These are phyloP conservation scores for Philopedon plagiatum DNA, from an alignment of 2,888 invertebrate species.

Conservation along the genomic window DNA sequence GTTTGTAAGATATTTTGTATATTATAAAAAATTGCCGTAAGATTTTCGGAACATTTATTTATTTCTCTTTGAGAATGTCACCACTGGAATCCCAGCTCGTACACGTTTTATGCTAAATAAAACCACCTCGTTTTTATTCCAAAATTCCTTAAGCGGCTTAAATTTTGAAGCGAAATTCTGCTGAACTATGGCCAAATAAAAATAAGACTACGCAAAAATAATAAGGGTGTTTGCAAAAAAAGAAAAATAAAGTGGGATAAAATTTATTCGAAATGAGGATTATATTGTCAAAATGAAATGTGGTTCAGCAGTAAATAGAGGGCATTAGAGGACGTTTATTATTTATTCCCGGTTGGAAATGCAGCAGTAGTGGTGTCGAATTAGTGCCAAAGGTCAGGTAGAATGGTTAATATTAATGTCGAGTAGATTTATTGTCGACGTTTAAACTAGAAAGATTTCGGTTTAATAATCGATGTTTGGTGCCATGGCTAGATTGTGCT, in stretches of 20 bases:
- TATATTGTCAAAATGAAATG: constrained; percentile 26
- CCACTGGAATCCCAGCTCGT: not conserved
- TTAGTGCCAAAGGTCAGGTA: constrained; percentile 6
- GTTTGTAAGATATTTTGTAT: too few relatives aligned
- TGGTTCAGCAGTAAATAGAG: constrained; percentile 14
- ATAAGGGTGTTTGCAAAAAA: constrained; percentile 2
- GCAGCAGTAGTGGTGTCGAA: not conserved
- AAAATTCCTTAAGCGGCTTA: constrained; percentile 2
- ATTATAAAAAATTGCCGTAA: too few relatives aligned
- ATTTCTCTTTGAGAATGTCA: too few relatives aligned
- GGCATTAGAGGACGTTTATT: constrained; percentile 10
- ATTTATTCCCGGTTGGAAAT: constrained; percentile 11
- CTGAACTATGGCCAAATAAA: not conserved
- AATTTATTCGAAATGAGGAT: constrained; percentile 18
- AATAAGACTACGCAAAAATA: constrained; percentile 9
- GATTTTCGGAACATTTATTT: too few relatives aligned
- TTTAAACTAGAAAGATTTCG: too few relatives aligned
- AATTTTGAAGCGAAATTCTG: not conserved
- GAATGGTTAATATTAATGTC: constrained; percentile 6
- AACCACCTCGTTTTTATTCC: not conserved
- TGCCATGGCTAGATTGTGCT: too few relatives aligned
- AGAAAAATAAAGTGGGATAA: not conserved
- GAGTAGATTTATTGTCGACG: too few relatives aligned
- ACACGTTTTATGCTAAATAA: not conserved
- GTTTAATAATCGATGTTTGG: too few relatives aligned